A percentile compares a stretch with the other conserved stretches of the same genome.
Conservation (phyloP, 2,113 vertebrate genomes). For the Heliornis fulica region DNA sequence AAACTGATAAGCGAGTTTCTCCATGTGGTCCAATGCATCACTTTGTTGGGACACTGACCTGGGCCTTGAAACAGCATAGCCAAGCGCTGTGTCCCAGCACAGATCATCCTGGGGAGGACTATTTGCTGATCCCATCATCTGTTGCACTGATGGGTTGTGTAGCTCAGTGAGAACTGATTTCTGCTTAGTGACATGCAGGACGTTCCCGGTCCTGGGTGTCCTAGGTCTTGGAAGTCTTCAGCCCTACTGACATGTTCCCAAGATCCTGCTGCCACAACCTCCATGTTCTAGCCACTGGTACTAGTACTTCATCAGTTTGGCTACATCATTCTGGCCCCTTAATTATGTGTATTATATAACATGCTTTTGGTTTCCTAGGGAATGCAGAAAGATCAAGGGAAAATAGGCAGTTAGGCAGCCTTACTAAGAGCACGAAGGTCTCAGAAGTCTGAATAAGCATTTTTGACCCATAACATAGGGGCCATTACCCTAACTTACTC, state of each 20-base stretch:
- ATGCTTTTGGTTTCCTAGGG: background rate
- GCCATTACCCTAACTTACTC: background rate
- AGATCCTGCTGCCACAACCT: background rate
- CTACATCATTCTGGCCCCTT: background rate
- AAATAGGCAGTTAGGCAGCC: background rate
- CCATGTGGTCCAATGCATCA: accelerated
- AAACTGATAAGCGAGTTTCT: background rate
- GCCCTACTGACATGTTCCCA: background rate
- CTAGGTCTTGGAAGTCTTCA: background rate
- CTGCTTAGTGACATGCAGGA: background rate
- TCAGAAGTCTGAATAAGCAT: background rate
- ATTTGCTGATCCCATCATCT: background rate
- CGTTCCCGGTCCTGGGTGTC: background rate
- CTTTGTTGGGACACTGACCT: background rate
- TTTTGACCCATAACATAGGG: background rate
- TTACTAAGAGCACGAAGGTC: background rate
- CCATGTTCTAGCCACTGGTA: background rate
- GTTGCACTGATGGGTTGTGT: background rate
- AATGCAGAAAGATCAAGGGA: background rate
- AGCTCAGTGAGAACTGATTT: background rate
- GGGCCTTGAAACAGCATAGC: background rate
- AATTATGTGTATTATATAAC: background rate
- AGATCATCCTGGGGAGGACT: background rate
- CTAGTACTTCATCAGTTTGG: background rate
- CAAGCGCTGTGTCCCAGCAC: background rate